A percentile compares a stretch with the other conserved stretches of the same genome.
Conservation (phyloP, 1,140 invertebrate species). For the Diachasmimorpha longicaudata region DNA sequence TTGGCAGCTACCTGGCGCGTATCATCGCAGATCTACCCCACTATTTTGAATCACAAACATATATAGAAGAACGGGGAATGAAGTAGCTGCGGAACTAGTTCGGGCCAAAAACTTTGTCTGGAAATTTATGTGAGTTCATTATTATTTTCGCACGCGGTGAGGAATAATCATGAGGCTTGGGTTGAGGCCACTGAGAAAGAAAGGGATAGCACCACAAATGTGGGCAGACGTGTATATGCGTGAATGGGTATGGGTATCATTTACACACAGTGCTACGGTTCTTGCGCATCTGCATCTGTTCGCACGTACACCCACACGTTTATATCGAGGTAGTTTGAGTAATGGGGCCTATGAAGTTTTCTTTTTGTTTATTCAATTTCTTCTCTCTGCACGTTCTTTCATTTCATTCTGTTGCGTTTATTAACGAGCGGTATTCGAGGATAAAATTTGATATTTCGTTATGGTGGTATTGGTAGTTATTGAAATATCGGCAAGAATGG, state of each 20-base stretch:
- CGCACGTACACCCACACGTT: neutral
- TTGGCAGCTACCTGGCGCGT: constrained; percentile 43
- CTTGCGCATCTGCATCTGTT: neutral
- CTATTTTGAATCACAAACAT: neutral
- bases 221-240: neutral
- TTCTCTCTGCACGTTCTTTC: constrained; percentile 19
- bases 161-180: constrained; percentile 43
- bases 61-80: constrained; percentile 42
- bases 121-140: constrained; percentile 60
- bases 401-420: constrained; percentile 26
- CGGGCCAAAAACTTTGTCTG: constrained; percentile 44
- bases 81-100: constrained; percentile 53
- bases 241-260: neutral
- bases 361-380: constrained; percentile 10
- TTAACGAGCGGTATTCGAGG: constrained; percentile 16
- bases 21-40: constrained; percentile 8
- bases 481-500: no score
- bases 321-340: constrained; percentile 3
- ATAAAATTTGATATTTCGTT: no score
- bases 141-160: constrained; percentile 54
- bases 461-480: no score
- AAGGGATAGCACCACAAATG: neutral
- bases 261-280: neutral
- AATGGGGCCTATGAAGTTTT: constrained; percentile 16
- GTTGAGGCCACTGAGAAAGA: neutral